Evolutionary conservation across 2,113 vertebrate species (phyloP), one percentile per base, ranked within the genome.

Genomic region (Craseonycteris thonglongyai): DNA sequence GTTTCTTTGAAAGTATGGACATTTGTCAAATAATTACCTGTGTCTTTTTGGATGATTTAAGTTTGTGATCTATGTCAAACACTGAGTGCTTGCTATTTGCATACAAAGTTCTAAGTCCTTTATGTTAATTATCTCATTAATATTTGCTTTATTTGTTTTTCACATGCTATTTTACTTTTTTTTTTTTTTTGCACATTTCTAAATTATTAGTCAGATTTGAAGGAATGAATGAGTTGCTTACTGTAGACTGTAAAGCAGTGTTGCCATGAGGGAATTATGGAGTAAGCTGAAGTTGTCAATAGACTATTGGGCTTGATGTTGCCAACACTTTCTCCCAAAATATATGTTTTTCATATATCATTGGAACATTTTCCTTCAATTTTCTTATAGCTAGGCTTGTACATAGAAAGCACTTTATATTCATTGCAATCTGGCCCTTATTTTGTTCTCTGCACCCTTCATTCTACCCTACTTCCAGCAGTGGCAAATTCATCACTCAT

Each of bases 101-200:
- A 85, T 54, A 58, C 63, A 84, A 47, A 85, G 21, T 91, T 84
- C 56, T 90, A 92, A 90, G 12, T 3, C 18, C 21, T 72, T 94
- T 42, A 69, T 75, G 33, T 26, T 88, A 88, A 91, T 93, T 65
- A 78, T 78, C 59, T 90, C 49, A 87, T 94, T 66, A 91, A 83
- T 69, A 63, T 58, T 66, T 94, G 86, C 26, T 91, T 85, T 54
- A 72, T 88, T 91, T 85, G 66, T 40, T 88, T 96, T 94, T 12
- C 18, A 82, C 76, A 76, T 56, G 66, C 16, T 45, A 72, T 59
- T 92, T 42, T 82, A 68, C 13, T 84, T 42, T 51, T 92, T 75
- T n/a, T n/a, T n/a, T n/a, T n/a, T 61, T 79, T 51, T 75, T 68
- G n/a, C 76, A 45, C 59, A 93, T 85, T 84, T 92, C n/a, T n/a